Evolutionary conservation across 2,888 invertebrate genomes (phyloP).

Genomic region (Cryptocephalus primarius): DNA sequence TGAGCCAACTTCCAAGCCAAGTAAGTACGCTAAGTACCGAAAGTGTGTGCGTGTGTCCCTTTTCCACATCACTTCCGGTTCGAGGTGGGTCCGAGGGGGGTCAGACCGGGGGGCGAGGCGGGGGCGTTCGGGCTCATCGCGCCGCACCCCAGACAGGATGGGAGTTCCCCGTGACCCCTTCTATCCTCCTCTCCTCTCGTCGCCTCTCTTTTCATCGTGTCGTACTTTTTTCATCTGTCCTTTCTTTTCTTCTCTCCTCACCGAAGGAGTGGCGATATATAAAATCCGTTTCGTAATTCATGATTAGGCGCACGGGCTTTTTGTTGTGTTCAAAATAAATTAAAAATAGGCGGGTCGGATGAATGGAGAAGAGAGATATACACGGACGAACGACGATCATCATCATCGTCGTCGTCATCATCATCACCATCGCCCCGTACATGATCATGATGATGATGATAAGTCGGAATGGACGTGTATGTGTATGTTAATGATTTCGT

Average conservation of each 20-base stretch:
- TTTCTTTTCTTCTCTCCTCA: conserved; percentile 24
- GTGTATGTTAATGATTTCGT: no score
- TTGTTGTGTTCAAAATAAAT: conserved; percentile 16
- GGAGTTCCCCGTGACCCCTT: conserved; percentile 35
- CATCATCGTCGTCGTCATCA: no score
- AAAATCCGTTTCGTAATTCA: conserved; percentile 27
- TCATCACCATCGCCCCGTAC: no score
- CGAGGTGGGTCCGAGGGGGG: not conserved
- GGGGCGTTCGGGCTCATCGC: conserved; percentile 9
- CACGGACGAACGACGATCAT: no score
- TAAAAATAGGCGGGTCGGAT: conserved; percentile 15
- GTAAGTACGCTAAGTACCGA: no score
- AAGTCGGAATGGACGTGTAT: no score
- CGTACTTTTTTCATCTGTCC: not conserved
- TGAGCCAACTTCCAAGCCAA: no score
- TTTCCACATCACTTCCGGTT: not conserved
- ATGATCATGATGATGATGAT: no score
- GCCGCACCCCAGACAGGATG: conserved; percentile 37
- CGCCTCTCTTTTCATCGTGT: conserved; percentile 8
- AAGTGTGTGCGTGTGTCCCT: no score
- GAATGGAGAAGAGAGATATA: conserved; percentile 5
- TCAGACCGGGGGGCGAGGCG: not conserved
- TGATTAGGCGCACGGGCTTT: conserved; percentile 19
- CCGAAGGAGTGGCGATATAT: conserved; percentile 26
- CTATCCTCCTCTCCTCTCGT: conserved; percentile 17